Percentiles rank a stretch among this genome's conserved stretches.
Conservation (phyloP, 2,797 vertebrate genomes). For the Aeoliscus strigatus region DNA sequence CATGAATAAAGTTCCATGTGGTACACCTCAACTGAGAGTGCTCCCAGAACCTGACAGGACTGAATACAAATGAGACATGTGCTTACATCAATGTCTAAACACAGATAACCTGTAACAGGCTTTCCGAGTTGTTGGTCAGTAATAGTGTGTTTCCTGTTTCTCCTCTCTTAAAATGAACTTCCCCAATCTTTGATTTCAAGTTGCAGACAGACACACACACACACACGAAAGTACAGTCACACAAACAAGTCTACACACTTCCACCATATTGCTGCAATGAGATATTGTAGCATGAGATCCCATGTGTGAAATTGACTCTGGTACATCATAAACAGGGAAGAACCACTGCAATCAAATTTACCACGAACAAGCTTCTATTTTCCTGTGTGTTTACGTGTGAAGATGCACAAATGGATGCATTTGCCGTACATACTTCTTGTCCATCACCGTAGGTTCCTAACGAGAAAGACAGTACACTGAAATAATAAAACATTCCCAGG, state of each 20-base stretch:
- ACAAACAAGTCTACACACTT: background rate
- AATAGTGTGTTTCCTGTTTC: slow-evolving; percentile 31
- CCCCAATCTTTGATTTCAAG: slow-evolving; percentile 17
- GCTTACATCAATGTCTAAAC: no score
- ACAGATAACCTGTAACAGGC: no score
- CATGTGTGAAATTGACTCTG: slow-evolving; percentile 67
- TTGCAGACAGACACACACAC: slow-evolving; percentile 3
- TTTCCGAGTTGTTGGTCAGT: no score
- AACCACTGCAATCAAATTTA: slow-evolving; percentile 52
- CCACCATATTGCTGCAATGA: slow-evolving; percentile 17
- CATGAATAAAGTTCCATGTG: no score
- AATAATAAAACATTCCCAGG: background rate
- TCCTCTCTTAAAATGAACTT: slow-evolving; percentile 9
- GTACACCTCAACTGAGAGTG: no score
- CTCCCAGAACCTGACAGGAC: background rate
- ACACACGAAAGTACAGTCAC: slow-evolving; percentile 1
- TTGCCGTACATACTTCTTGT: slow-evolving; percentile 6
- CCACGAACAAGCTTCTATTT: slow-evolving; percentile 29
- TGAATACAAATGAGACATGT: slow-evolving; percentile 5
- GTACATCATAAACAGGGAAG: slow-evolving; percentile 46
- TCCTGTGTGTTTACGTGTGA: background rate
- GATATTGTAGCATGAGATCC: slow-evolving; percentile 44
- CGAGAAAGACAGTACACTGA: background rate
- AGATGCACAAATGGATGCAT: background rate
- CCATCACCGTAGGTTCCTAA: background rate